These are phyloP conservation scores for Himalopsyche japonica DNA, from an alignment of 2,888 invertebrate genomes.

Conservation along the genomic window DNA sequence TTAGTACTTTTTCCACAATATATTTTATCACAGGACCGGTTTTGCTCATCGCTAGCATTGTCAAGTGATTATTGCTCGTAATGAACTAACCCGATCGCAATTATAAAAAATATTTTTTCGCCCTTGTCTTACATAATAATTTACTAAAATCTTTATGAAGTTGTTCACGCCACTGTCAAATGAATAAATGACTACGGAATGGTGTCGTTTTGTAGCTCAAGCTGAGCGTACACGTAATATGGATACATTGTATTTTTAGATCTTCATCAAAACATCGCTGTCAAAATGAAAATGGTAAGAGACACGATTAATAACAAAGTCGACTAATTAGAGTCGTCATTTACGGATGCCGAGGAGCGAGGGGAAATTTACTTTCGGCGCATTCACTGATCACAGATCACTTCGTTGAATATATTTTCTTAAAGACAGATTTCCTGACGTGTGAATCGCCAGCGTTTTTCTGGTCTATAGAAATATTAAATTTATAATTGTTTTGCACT, in stretches of 20 bases:
- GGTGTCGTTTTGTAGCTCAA: background rate
- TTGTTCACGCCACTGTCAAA: background rate
- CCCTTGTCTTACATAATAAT: too few species aligned
- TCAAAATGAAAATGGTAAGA: background rate
- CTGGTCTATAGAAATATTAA: too few species aligned
- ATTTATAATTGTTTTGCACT: too few species aligned
- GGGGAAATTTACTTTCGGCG: background rate
- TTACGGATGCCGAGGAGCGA: background rate
- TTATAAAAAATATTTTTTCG: too few species aligned
- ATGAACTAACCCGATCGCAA: too few species aligned
- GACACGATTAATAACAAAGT: background rate
- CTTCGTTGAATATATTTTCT: background rate
- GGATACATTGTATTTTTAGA: background rate
- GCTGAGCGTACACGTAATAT: background rate
- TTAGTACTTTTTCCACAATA: too few species aligned
- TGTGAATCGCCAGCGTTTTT: background rate
- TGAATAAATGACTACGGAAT: background rate
- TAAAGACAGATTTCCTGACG: background rate
- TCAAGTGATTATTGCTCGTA: too few species aligned
- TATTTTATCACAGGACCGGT: too few species aligned
- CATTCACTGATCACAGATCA: background rate
- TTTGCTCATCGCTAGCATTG: too few species aligned
- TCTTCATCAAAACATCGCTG: background rate
- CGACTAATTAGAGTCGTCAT: background rate
- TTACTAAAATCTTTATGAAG: too few species aligned